These are phyloP conservation scores for Haplochromis burtoni DNA, from an alignment of 2,113 vertebrate genomes.

Conservation along the genomic window DNA sequence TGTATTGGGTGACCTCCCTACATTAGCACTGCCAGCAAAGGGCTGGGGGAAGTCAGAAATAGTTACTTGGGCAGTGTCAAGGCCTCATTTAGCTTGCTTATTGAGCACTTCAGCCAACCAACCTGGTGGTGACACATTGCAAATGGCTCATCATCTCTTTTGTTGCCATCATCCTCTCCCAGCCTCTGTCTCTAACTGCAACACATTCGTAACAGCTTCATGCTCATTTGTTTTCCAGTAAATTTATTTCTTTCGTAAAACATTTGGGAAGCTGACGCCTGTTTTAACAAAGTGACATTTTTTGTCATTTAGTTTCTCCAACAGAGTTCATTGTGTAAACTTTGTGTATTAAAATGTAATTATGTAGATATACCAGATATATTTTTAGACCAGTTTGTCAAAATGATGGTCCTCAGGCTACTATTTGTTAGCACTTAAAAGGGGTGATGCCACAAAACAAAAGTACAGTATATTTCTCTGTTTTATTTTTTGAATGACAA, in stretches of 20 bases:
- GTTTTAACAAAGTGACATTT: background rate
- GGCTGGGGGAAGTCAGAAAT: constrained; percentile 4
- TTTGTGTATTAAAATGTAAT: background rate
- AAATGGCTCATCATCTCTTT: constrained; percentile 27
- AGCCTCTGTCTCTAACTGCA: background rate
- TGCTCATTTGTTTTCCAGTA: background rate
- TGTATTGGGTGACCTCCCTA: constrained; percentile 37
- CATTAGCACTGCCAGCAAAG: background rate
- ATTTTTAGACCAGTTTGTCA: background rate
- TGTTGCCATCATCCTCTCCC: constrained; percentile 2
- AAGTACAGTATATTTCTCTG: background rate
- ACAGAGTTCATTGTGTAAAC: background rate
- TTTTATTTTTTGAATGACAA: background rate
- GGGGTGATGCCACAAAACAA: background rate
- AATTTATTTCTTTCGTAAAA: background rate
- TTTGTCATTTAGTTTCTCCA: background rate
- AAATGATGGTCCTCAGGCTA: background rate
- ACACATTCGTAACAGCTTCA: background rate
- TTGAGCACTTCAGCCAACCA: constrained; percentile 34
- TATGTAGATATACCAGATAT: background rate
- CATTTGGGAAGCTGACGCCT: background rate
- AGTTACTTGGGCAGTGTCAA: constrained; percentile 48
- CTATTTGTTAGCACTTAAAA: background rate
- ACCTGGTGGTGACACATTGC: background rate
- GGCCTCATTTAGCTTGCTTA: constrained; percentile 49